phyloP scores from a whole-genome alignment of 2,797 vertebrate species.

The Mormyrus hasselquistii region DNA sequence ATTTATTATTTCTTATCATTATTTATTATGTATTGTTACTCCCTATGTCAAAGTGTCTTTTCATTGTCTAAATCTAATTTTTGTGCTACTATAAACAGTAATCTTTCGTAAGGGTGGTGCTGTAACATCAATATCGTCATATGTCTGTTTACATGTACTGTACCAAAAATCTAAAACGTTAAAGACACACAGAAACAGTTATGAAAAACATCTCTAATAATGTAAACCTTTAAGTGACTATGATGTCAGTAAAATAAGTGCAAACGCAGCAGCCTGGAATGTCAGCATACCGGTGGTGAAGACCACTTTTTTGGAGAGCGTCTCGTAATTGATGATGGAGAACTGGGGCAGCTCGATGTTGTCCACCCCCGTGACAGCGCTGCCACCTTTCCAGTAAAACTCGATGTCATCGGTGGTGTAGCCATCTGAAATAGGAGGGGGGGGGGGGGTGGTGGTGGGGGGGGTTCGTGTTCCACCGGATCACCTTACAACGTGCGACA shows the following conservation, averaged over 20 bases:
- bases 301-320: slow-evolving; percentile 82
- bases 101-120: neutral
- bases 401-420: slow-evolving; percentile 94
- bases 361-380: slow-evolving; percentile 81
- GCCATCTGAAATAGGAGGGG: slow-evolving; percentile 67
- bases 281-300: slow-evolving; percentile 80
- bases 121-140: neutral
- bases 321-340: slow-evolving; percentile 87
- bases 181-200: neutral
- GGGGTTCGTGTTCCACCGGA: neutral
- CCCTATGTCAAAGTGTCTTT: neutral
- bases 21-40: neutral
- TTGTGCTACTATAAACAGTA: neutral
- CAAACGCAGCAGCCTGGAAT: neutral
- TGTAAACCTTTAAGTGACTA: neutral
- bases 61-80: neutral
- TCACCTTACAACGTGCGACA: neutral
- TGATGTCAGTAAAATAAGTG: neutral
- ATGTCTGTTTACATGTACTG: neutral
- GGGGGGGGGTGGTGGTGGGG: too few relatives aligned
- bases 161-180: neutral
- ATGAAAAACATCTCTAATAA: neutral
- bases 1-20: neutral
- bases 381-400: slow-evolving; percentile 88
- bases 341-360: slow-evolving; percentile 93